Evolutionary conservation across 2,888 invertebrate species (phyloP), one percentile per base, ranked within the genome.

Genomic region (Sphaeridia pumilis): DNA sequence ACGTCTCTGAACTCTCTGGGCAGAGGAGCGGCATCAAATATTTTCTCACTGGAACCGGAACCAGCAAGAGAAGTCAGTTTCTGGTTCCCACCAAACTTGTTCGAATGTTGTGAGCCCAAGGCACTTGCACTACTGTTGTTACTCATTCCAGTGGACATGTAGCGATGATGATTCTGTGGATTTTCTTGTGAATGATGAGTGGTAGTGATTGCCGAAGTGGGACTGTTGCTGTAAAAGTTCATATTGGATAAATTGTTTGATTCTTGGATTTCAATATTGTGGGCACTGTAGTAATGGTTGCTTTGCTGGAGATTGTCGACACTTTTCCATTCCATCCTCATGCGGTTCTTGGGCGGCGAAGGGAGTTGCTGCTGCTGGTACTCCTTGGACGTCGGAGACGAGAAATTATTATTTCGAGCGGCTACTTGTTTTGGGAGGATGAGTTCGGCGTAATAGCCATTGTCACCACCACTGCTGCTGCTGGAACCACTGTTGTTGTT

Each of bases 321-420:
- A 58, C 61, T 61, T 55, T 63, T 63, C 63, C 63, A 63, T 49
- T 63, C 63, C 2, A 56, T 52, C n/a, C 56, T 55, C 21, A 55
- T 58, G 27, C 61, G 46, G 12, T 20, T 20, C 7, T 14, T 14
- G 5, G 12, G 12, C 26, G 55, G 52, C 24, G 26, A 49, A 5
- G 52, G 46, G n/a, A n/a, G n/a, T n/a, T n/a, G n/a, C n/a, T n/a
- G n/a, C n/a, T n/a, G n/a, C n/a, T n/a, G n/a, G n/a, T n/a, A n/a
- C n/a, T n/a, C n/a, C n/a, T n/a, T n/a, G 53, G 53, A 10, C 26
- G 34, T 7, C 2, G 49, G 41, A n/a, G 26, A 17, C 3, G 22
- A 31, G 38, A 46, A 46, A 10, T 22, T 46, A 34, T 7, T 22
- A 22, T 24, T 21, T 49, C 45, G 36, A 49, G 44, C 26, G n/a